These are phyloP conservation scores for Microtus oregoni DNA, from an alignment of 2,113 vertebrate species.

Conservation along the genomic window DNA sequence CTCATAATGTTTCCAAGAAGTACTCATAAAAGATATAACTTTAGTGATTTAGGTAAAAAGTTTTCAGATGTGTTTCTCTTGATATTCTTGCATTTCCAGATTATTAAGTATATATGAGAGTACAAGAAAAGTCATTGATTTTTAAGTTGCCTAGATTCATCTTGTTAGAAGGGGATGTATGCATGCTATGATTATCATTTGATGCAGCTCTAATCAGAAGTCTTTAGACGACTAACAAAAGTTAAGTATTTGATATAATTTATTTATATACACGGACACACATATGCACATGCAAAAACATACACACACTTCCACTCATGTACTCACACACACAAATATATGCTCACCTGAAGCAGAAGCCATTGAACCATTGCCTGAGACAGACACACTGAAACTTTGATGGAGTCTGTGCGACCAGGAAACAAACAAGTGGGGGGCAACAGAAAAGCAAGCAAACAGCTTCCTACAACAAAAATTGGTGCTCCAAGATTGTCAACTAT, in stretches of 20 bases:
- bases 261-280: background rate
- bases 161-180: background rate
- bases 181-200: background rate
- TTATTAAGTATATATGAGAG: background rate
- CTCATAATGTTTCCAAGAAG: background rate
- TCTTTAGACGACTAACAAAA: background rate
- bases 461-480: no score
- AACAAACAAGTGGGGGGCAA: no score
- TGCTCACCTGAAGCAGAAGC: no score
- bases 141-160: background rate
- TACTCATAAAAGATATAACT: background rate
- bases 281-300: background rate
- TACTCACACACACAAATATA: background rate
- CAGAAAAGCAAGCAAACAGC: no score
- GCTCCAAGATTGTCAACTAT: no score
- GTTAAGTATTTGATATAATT: background rate
- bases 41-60: background rate
- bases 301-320: no score
- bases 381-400: no score
- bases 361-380: no score
- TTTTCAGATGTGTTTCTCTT: background rate
- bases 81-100: background rate
- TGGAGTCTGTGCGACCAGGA: no score
- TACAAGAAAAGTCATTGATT: background rate
- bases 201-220: background rate